A percentile compares a stretch with the other conserved stretches of the same genome.
Conservation (phyloP, 2,797 vertebrate genomes). For the Monodelphis domestica region DNA sequence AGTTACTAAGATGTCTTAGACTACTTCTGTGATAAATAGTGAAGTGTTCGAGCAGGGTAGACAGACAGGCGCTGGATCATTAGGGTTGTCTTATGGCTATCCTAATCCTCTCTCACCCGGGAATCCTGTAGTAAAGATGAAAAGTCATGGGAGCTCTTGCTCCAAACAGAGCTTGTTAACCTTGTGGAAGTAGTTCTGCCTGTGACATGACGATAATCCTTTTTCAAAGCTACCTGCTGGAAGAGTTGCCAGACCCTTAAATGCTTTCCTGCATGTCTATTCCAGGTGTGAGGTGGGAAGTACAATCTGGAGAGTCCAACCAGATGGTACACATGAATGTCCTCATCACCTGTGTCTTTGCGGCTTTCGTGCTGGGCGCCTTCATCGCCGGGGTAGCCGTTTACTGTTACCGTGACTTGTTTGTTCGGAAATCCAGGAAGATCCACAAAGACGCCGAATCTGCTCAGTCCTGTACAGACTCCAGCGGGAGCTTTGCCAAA, state of each 20-base stretch:
- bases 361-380: slow-evolving; percentile 96
- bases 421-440: slow-evolving; percentile 93
- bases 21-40: slow-evolving; percentile 35
- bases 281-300: slow-evolving; percentile 96
- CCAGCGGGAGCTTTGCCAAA: slow-evolving; percentile 96
- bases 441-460: slow-evolving; percentile 96
- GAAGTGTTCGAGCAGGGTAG: slow-evolving; percentile 4
- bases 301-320: slow-evolving; percentile 94
- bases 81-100: slow-evolving; percentile 11
- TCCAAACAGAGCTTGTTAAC: slow-evolving; percentile 38
- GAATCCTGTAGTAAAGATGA: background rate
- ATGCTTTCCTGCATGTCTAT: slow-evolving; percentile 78
- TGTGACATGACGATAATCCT: background rate
- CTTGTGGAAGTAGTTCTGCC: slow-evolving; percentile 11
- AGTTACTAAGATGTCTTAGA: slow-evolving; percentile 71
- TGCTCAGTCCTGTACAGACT: slow-evolving; percentile 95
- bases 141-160: background rate
- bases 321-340: slow-evolving; percentile 99
- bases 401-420: slow-evolving; percentile 96
- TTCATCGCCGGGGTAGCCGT: slow-evolving; percentile 96
- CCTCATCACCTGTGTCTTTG: slow-evolving; percentile 98
- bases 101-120: slow-evolving; percentile 15
- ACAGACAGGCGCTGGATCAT: background rate
- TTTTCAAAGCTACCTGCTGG: background rate
- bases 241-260: background rate